These are phyloP conservation scores for Dysdera silvatica DNA, from an alignment of 1,140 invertebrate genomes.

Conservation along the genomic window DNA sequence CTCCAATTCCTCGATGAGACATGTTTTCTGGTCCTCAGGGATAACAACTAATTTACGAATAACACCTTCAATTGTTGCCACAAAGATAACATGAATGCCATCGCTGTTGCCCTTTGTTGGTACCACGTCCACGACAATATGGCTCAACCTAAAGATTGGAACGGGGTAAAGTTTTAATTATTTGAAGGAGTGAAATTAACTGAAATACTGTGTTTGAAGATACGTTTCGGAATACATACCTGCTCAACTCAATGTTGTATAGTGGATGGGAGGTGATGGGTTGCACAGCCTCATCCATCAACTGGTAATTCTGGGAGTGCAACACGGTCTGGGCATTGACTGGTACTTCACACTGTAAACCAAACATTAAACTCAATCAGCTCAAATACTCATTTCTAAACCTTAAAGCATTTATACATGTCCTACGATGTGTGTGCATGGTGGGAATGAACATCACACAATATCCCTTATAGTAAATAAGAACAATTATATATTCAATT, in stretches of 20 bases:
- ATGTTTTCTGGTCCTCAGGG: conserved; percentile 59
- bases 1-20: conserved; percentile 76
- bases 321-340: conserved; percentile 39
- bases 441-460: too few relatives aligned
- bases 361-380: too few relatives aligned
- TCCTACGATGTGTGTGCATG: too few relatives aligned
- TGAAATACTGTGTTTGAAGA: neutral
- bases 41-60: conserved; percentile 73
- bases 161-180: neutral
- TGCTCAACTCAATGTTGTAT: conserved; percentile 60
- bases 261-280: conserved; percentile 60
- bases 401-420: too few relatives aligned
- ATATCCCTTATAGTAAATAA: too few relatives aligned
- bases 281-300: conserved; percentile 80
- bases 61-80: conserved; percentile 62
- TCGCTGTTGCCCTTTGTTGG: conserved; percentile 39
- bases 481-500: too few relatives aligned
- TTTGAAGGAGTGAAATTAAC: neutral
- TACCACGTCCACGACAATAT: conserved; percentile 46
- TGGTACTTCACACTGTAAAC: conserved; percentile 28
- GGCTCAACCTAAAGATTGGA: conserved; percentile 40
- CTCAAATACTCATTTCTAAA: too few relatives aligned
- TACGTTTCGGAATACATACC: conserved; percentile 37
- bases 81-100: conserved; percentile 62
- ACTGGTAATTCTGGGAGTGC: conserved; percentile 67